Conservation (phyloP, 1,140 invertebrate species). For the Wiebesia pumilae region DNA sequence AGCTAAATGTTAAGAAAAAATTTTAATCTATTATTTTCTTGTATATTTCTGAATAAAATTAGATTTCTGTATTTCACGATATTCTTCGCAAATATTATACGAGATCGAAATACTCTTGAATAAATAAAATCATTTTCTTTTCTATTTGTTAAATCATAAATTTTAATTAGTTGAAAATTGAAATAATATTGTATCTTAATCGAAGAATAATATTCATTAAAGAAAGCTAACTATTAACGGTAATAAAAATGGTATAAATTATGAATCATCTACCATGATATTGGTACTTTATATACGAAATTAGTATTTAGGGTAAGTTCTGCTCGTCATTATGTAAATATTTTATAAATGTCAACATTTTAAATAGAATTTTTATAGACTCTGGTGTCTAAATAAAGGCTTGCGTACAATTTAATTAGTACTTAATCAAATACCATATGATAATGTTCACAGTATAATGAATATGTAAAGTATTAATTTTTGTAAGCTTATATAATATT, state of each 20-base stretch:
- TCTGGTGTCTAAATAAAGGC: not conserved
- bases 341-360: not conserved
- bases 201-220: not conserved
- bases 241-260: not conserved
- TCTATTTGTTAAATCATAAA: too few relatives aligned
- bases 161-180: too few relatives aligned
- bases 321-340: not conserved
- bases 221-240: not conserved
- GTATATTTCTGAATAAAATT: too few relatives aligned
- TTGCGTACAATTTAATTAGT: not conserved
- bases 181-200: too few relatives aligned
- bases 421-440: not conserved
- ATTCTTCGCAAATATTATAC: too few relatives aligned
- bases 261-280: not conserved
- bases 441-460: not conserved
- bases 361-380: not conserved
- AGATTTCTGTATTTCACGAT: too few relatives aligned
- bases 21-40: too few relatives aligned
- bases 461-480: not conserved
- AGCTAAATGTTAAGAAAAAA: too few relatives aligned
- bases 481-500: not conserved
- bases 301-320: not conserved
- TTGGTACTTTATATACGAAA: not conserved
- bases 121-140: too few relatives aligned
- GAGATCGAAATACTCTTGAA: too few relatives aligned